Base-by-base conservation (phyloP, 2,113 vertebrate genomes). In the Theristicus caerulescens region DNA sequence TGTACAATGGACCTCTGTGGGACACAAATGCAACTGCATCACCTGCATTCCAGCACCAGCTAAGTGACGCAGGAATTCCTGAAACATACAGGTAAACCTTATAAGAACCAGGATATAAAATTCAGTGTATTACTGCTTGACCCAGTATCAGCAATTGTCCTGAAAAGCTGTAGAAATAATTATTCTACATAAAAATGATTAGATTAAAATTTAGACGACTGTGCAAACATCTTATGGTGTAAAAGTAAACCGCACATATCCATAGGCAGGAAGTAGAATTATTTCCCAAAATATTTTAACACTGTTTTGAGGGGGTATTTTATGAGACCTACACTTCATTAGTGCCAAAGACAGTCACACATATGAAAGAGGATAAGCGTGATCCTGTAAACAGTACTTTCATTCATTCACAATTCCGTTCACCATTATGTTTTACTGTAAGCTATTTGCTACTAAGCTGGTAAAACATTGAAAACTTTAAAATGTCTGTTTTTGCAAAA, bases 11-110 rank as follows among this genome's bases (percentile, higher is more conserved):
- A 7, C 99, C 99, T 65, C 99, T 98, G 81, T 99, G 98, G 51
- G 99, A 99, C 26, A 99, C 98, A 94, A 99, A 99, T 0, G 99
- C 99, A 94, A 99, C 98, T 1, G 98, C 97, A 8, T 99, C 98
- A 1, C 97, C 95, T 4, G 97, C 97, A 79, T 99, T 99, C 99
- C 99, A 99, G 97, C 99, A 99, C 99, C 99, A 99, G 87, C 99
- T 99, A 51, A 99, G 98, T 7, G 98, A 99, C 0, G 98, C 98
- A 27, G 99, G 99, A 52, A 98, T 96, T 78, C 99, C 99, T 99
- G 97, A 71, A 95, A 97, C 27, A 87, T 16, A 95, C 61, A 81
- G n/a, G 55, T 49, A 91, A 94, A 92, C 17, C 27, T 40, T 38
- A 0, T 92, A 46, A 97, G 81, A 90, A 95, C 7, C 38, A 64